Percentiles rank a stretch among this genome's conserved stretches.
Conservation (phyloP, 2,797 vertebrate species). For the Tinamus major region DNA sequence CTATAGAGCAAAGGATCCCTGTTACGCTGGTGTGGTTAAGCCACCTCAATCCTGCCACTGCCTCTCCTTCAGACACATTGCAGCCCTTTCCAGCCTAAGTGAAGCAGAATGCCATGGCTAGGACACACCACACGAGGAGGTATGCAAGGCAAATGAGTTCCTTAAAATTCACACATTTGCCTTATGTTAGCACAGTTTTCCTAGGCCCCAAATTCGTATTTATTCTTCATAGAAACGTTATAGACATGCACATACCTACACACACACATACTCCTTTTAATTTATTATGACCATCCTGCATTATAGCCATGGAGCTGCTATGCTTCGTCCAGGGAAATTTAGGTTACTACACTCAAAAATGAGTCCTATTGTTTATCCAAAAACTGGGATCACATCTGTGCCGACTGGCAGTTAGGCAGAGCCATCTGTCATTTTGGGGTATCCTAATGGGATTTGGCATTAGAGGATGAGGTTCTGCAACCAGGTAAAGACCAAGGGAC, state of each 20-base stretch:
- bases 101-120: neutral
- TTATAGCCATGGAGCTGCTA: neutral
- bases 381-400: slow-evolving; percentile 79
- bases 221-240: neutral
- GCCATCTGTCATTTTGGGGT: slow-evolving; percentile 83
- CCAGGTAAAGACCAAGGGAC: slow-evolving; percentile 74
- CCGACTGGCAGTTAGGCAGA: slow-evolving; percentile 74
- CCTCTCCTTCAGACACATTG: neutral
- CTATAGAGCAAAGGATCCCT: neutral
- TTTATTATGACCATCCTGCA: neutral
- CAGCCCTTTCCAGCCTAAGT: neutral
- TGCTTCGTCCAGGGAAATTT: slow-evolving; percentile 68
- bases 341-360: slow-evolving; percentile 72
- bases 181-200: neutral
- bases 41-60: neutral
- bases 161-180: slow-evolving; percentile 7
- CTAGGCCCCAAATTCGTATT: neutral
- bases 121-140: neutral
- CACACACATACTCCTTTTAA: neutral
- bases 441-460: slow-evolving; percentile 83
- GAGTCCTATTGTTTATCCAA: slow-evolving; percentile 66
- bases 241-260: neutral
- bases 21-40: neutral
- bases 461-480: slow-evolving; percentile 73
- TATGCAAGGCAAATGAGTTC: neutral